Base-by-base conservation (phyloP, 2,888 invertebrate species). In the Drosophila birchii region DNA sequence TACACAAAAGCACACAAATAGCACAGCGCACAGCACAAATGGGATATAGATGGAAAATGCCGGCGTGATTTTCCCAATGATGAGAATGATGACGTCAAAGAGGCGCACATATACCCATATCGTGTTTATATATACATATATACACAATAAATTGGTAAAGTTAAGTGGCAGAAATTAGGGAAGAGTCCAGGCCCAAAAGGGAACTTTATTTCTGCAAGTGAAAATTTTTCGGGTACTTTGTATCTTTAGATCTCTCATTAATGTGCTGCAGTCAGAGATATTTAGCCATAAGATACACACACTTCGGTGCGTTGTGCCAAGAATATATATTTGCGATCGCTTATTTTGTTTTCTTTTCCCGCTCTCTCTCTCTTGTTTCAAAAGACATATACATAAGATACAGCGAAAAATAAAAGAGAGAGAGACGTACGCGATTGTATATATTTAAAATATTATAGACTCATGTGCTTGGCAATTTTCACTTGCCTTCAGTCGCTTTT, bases 291-390 rank as follows among this genome's bases (percentile, higher is more conserved):
- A 62, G 23, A 43, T 6, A 54, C 47, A 38, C 14, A 64, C 51
- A 51, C 47, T 29, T 54, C 57, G 29, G 59, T 53, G 34, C 51
- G 51, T 36, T 23, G 39, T 82, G 80, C 90, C 90, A 88, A 85
- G 88, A 86, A 85, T 89, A 85, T 89, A 86, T 88, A 79, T 88
- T 83, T 76, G 72, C 88, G 90, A 89, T 90, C 90, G 88, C 84
- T 68, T 73, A 78, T 58, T 78, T 85, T 89, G 74, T 90, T 86
- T 90, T 63, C 56, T 53, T 57, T 56, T 58, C n/a, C n/a, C 66
- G 61, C 54, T 58, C 74, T 23, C 18, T 41, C 11, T 38, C 29
- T 51, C 39, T 34, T 49, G 26, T 53, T 53, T 36, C 51, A 23
- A 36, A 32, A 18, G 29, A 18, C 18, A 56, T 54, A 43, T 69